These are phyloP conservation scores for Drosophila antonietae DNA, from an alignment of 2,888 invertebrate genomes.

Conservation along the genomic window DNA sequence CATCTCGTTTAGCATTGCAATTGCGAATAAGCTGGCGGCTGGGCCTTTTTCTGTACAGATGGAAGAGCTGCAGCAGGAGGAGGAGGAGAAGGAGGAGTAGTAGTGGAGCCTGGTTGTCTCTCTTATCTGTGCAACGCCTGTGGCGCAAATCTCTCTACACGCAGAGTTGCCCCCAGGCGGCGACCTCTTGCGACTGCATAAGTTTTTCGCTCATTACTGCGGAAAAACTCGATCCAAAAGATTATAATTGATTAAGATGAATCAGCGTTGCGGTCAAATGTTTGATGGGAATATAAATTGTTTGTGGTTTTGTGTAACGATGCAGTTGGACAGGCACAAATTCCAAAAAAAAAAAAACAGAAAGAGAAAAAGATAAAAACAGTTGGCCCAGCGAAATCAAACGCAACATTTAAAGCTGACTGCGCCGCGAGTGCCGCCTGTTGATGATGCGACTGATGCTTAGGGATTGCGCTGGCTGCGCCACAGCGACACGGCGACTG, in stretches of 20 bases:
- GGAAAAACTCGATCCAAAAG: constrained; percentile 80
- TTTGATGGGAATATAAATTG: constrained; percentile 84
- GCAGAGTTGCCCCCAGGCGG: constrained; percentile 67
- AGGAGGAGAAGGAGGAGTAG: not conserved
- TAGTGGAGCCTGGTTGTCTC: constrained; percentile 25
- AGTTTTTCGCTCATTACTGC: constrained; percentile 79
- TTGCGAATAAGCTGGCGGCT: constrained; percentile 24
- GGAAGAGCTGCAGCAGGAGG: constrained; percentile 1
- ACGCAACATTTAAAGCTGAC: constrained; percentile 70
- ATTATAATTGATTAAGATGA: constrained; percentile 85
- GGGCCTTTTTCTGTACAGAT: not conserved
- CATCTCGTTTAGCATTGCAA: constrained; percentile 51
- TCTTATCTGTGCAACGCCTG: constrained; percentile 74
- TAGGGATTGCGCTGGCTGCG: constrained; percentile 19
- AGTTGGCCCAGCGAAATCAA: constrained; percentile 72
- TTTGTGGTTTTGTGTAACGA: constrained; percentile 83
- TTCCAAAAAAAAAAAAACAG: constrained; percentile 23
- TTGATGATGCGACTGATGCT: constrained; percentile 50
- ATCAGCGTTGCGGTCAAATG: constrained; percentile 84
- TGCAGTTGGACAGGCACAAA: constrained; percentile 56
- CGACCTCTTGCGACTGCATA: constrained; percentile 68
- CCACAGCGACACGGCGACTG: not conserved
- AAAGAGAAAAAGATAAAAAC: constrained; percentile 2
- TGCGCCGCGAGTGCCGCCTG: constrained; percentile 58
- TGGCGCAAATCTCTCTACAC: constrained; percentile 76